Conservation (phyloP, 2,888 invertebrate species). For the Zeuzera pyrina region DNA sequence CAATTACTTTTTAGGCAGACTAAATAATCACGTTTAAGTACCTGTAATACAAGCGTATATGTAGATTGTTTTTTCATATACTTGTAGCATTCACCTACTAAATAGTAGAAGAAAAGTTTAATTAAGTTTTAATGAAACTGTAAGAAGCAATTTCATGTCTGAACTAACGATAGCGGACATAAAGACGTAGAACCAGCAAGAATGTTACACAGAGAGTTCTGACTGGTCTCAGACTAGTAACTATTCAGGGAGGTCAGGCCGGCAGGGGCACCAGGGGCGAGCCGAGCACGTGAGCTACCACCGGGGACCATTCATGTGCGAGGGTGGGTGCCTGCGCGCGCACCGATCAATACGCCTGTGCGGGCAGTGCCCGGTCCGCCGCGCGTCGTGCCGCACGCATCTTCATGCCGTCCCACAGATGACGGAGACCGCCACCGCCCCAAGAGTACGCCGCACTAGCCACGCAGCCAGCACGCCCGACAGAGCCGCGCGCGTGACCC, state of each 20-base stretch:
- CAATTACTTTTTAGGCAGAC: no score
- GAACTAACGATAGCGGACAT: no score
- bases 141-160: no score
- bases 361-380: slow-evolving; percentile 60
- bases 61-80: no score
- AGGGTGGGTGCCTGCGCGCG: slow-evolving; percentile 61
- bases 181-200: no score
- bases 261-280: slow-evolving; percentile 20
- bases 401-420: slow-evolving; percentile 67
- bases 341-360: slow-evolving; percentile 45
- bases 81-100: no score
- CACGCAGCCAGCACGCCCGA: slow-evolving; percentile 48
- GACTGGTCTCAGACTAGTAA: no score
- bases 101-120: no score
- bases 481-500: slow-evolving; percentile 34
- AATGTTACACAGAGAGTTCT: no score
- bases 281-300: slow-evolving; percentile 55
- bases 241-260: slow-evolving; percentile 2
- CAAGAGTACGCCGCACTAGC: slow-evolving; percentile 39
- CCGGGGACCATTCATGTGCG: slow-evolving; percentile 61
- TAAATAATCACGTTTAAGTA: no score
- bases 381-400: slow-evolving; percentile 48
- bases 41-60: no score
- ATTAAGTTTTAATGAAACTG: no score
- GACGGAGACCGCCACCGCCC: slow-evolving; percentile 69